These are phyloP conservation scores for Criorhina ranunculi DNA, from an alignment of 2,888 invertebrate genomes.

Conservation along the genomic window DNA sequence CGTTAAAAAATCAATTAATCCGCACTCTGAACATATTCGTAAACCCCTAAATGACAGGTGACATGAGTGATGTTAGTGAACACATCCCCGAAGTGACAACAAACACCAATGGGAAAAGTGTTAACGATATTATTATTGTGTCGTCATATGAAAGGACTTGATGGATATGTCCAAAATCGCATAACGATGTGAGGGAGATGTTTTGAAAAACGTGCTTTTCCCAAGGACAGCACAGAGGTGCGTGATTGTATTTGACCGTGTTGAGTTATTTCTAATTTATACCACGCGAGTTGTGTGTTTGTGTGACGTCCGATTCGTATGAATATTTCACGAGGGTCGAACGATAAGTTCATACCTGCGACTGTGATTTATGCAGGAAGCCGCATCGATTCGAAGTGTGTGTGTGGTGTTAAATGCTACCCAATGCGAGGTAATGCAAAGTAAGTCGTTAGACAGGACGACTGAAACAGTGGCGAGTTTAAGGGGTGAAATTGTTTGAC, in stretches of 20 bases:
- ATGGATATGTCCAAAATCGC: constrained; percentile 32
- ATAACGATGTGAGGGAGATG: background rate
- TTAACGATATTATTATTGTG: constrained; percentile 22
- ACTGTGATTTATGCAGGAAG: constrained; percentile 50
- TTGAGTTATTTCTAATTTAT: constrained; percentile 68
- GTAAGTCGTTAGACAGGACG: constrained; percentile 16
- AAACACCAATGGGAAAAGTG: constrained; percentile 1
- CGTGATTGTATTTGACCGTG: constrained; percentile 59
- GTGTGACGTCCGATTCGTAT: constrained; percentile 36
- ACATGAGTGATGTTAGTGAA: constrained; percentile 3
- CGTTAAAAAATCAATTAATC: constrained; percentile 34
- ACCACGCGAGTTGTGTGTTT: constrained; percentile 25
- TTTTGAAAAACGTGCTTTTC: constrained; percentile 3
- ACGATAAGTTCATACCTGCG: constrained; percentile 20
- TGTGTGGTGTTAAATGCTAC: constrained; percentile 2
- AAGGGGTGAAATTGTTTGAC: constrained; percentile 24
- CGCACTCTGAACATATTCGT: background rate
- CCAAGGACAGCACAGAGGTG: constrained; percentile 21
- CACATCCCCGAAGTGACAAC: background rate
- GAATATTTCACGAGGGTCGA: constrained; percentile 50
- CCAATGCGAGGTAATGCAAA: constrained; percentile 35
- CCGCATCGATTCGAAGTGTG: background rate
- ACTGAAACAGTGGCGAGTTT: background rate
- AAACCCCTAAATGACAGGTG: constrained; percentile 6
- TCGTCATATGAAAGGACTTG: constrained; percentile 18